Conservation (phyloP, 64 coral and sea anemone genomes). For the Pocillopora verrucosa region DNA sequence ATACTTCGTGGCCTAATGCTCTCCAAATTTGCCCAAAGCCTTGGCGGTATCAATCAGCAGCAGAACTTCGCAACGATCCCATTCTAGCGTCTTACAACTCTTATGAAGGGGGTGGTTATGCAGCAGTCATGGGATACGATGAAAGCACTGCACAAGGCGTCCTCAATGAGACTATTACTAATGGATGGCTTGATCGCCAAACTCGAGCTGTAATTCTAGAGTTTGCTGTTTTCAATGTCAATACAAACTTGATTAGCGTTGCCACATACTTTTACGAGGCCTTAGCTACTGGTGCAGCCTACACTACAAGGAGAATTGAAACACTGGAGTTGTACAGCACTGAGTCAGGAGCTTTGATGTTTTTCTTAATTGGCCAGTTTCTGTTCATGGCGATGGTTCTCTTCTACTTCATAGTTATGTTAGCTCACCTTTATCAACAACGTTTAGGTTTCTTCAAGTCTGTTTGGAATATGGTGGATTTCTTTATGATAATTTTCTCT, state of each 20-base stretch:
- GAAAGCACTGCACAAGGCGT: no score
- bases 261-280: constrained; percentile 45
- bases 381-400: constrained; percentile 25
- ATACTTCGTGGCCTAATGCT: constrained; percentile 9
- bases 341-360: not conserved
- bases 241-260: constrained; percentile 63
- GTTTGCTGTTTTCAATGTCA: constrained; percentile 67
- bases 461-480: constrained; percentile 76
- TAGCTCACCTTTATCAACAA: no score
- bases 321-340: constrained; percentile 49
- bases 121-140: no score
- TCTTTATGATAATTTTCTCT: constrained; percentile 43
- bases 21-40: no score
- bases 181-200: constrained; percentile 54
- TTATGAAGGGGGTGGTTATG: no score
- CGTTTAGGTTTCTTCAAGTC: constrained; percentile 1
- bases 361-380: constrained; percentile 47
- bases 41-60: no score
- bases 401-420: constrained; percentile 6
- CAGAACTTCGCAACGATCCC: no score
- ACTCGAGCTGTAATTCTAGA: constrained; percentile 62
- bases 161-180: no score
- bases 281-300: constrained; percentile 39
- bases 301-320: constrained; percentile 33
- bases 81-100: no score